phyloP scores from a whole-genome alignment of 2,888 invertebrate genomes.

The Platerodrilus igneus region DNA sequence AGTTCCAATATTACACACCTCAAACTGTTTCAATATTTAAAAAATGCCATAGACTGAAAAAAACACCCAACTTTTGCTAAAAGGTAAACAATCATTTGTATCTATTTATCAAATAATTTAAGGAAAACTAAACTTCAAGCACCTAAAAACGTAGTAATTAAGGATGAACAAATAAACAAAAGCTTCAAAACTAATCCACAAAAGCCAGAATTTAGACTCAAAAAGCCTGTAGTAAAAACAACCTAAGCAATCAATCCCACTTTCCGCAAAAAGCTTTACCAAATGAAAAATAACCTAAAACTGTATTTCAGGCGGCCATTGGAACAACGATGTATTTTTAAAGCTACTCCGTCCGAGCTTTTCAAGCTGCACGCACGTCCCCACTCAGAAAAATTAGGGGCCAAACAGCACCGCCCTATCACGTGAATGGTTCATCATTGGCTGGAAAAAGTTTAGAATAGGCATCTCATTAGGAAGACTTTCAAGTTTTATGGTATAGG shows the following conservation, averaged over 20 bases:
- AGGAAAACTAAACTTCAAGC: constrained; percentile 23
- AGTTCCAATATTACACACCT: too few species aligned
- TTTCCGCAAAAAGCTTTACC: constrained; percentile 40
- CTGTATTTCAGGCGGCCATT: constrained; percentile 48
- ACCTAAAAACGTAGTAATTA: constrained; percentile 23
- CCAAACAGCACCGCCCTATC: too few species aligned
- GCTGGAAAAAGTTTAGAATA: constrained; percentile 47
- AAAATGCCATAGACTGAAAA: too few species aligned
- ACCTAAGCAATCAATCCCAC: constrained; percentile 40
- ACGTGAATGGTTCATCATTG: constrained; percentile 39
- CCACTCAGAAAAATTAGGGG: constrained; percentile 42
- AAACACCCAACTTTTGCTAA: too few species aligned
- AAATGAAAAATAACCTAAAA: constrained; percentile 42
- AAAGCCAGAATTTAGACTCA: constrained; percentile 43
- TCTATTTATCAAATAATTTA: constrained; percentile 23
- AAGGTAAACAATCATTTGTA: constrained; percentile 20
- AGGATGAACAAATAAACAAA: constrained; percentile 25
- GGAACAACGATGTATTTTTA: constrained; percentile 48
- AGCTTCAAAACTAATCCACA: constrained; percentile 28
- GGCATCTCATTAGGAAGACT: constrained; percentile 49
- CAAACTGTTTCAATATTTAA: too few species aligned
- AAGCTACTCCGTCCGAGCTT: constrained; percentile 44
- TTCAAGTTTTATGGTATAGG: constrained; percentile 46
- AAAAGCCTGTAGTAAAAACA: constrained; percentile 41
- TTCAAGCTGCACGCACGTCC: constrained; percentile 38